Base-by-base conservation (phyloP, 1,140 invertebrate genomes). In the Musca vetustissima region DNA sequence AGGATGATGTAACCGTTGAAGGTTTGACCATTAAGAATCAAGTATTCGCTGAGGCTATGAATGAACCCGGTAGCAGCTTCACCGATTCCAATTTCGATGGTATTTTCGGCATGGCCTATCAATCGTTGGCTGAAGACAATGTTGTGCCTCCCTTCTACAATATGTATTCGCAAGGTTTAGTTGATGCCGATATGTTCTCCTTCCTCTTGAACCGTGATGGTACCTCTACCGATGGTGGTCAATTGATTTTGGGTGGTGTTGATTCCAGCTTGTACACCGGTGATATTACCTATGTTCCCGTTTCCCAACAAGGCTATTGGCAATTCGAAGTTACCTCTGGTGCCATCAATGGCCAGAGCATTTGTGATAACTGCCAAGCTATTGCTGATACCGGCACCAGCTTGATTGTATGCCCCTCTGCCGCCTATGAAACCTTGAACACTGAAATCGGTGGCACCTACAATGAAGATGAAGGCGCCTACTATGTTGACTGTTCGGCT, bases 51-150 rank as follows among this genome's bases (percentile, higher is more conserved):
- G 98, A 99, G 86, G 98, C 97, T 1, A 83, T 95, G 15, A 90
- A 87, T 74, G 96, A 99, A 84, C 96, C 97, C 52, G 92, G 92
- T 48, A 82, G 92, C 28, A 87, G 89, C 17, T 98, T 98, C 84
- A 90, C 96, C 11, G 93, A 93, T 72, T 94, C 96, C 68, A 95
- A 95, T 83, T 98, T 98, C 85, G 98, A 99, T 83, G 98, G 98
- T 68, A 98, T 98, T 75, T 85, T 98, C 24, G 96, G 96, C 70
- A 91, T 98, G 90, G 95, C 87, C 0, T 98, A 95, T 80, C 85
- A 88, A 68, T 87, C 86, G 24, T 97, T 99, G 78, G 87, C 95
- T 47, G 96, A 93, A 71, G 93, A 98, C 83, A 87, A 89, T 66
- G 95, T 99, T 15, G 83, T 85, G 14, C 96, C 97, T 1, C 92